These are phyloP conservation scores for Chaetura pelagica DNA, from an alignment of 2,113 vertebrate genomes.

Conservation along the genomic window DNA sequence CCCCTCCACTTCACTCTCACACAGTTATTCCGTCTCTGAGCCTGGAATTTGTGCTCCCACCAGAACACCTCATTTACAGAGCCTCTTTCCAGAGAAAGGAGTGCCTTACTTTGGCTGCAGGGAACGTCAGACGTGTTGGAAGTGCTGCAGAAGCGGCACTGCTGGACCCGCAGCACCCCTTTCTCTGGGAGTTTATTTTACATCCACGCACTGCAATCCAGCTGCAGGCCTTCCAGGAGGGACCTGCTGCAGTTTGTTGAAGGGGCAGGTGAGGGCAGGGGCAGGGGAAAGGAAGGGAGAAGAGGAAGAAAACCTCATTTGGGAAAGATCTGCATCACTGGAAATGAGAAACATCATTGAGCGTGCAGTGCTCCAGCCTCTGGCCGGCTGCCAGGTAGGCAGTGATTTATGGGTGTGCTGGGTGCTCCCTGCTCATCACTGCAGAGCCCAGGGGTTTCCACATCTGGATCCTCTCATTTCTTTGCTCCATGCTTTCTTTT, in stretches of 20 bases:
- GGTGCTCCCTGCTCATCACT: neutral
- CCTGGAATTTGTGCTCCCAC: neutral
- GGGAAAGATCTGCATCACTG: conserved; percentile 26
- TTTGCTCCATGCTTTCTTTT: neutral
- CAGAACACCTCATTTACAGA: neutral
- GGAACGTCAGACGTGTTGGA: neutral
- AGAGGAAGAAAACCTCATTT: neutral
- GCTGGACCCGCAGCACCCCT: neutral
- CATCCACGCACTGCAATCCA: rapidly evolving
- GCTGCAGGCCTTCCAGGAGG: neutral
- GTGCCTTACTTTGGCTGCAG: neutral
- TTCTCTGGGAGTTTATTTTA: neutral
- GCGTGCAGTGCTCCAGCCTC: neutral
- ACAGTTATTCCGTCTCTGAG: neutral
- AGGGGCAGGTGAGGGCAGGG: neutral
- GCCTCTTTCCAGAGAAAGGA: neutral
- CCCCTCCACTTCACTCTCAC: neutral
- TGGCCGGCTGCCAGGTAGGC: neutral
- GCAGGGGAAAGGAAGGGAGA: too few species aligned
- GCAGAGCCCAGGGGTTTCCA: neutral
- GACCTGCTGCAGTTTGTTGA: neutral
- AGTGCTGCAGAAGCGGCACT: neutral
- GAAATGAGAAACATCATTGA: conserved; percentile 33
- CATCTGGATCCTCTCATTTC: conserved; percentile 3
- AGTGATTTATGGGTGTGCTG: neutral